These are phyloP conservation scores for Chloromyia formosa DNA, from an alignment of 2,888 invertebrate species.

Conservation along the genomic window DNA sequence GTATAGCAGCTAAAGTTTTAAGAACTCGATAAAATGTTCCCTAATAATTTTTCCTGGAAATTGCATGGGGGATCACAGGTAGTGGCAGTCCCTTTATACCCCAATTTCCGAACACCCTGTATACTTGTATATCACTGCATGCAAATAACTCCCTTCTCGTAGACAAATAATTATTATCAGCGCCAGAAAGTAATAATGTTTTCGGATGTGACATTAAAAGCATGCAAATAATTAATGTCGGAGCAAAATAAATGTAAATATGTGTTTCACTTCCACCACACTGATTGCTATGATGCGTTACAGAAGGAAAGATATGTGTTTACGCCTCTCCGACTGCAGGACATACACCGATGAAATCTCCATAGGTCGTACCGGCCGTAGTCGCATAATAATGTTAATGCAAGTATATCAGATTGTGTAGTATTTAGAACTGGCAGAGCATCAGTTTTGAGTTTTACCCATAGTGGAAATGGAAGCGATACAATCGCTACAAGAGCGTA, in stretches of 20 bases:
- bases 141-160: too few species aligned
- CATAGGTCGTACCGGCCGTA: neutral
- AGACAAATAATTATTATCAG: too few species aligned
- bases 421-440: neutral
- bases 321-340: neutral
- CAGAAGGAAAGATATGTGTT: neutral
- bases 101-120: too few species aligned
- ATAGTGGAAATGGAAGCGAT: neutral
- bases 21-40: too few species aligned
- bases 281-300: neutral
- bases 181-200: slow-evolving; percentile 1
- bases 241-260: slow-evolving; percentile 18
- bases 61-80: too few species aligned
- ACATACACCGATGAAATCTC: neutral
- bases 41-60: too few species aligned
- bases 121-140: too few species aligned
- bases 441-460: neutral
- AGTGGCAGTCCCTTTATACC: too few species aligned
- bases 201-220: slow-evolving; percentile 6
- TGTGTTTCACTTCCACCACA: neutral
- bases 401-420: neutral
- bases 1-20: too few species aligned
- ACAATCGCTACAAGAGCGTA: neutral
- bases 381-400: neutral
- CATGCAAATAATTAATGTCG: slow-evolving; percentile 35